Base-by-base conservation (phyloP, 1,140 invertebrate species). In the Goniozus legneri region DNA sequence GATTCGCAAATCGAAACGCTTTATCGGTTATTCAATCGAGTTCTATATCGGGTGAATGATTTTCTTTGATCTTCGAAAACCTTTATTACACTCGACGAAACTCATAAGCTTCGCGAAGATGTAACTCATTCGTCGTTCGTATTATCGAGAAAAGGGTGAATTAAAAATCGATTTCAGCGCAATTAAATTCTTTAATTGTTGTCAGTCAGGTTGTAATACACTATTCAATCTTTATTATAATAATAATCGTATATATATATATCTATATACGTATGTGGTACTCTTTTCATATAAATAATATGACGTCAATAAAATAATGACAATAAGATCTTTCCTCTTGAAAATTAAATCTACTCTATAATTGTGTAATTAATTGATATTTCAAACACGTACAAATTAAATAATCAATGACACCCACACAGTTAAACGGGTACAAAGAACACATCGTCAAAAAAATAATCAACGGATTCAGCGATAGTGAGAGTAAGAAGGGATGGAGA, bases 171-270 rank as follows among this genome's bases (percentile, higher is more conserved):
- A n/a, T 38, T 42, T 56, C 54, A 62, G 64, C 60, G 56, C 53
- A 66, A 57, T 66, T 66, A 57, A 66, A 61, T 64, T 58, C 54
- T 66, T 66, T 66, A 63, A 66, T 65, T 60, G 57, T 63, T 62
- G 52, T 66, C 62, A 66, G 64, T 66, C 62, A 56, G 58, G 64
- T 66, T 58, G 41, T 63, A 65, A 58, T 63, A 65, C 60, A 66
- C 58, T 65, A 62, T 59, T 63, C 55, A 51, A 59, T 65, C 35
- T 56, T 62, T 54, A 56, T 59, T 51, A 52, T 54, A 50, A 60
- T 65, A 62, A 57, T 59, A 56, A 63, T 60, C 53, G 54, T 62
- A 58, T 57, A 57, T 24, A 31, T 44, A 21, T 42, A 22, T 39
- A 47, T 47, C 33, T 37, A 20, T 14, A 20, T 40, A 46, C 47